These are phyloP conservation scores for Margaritifera margaritifera DNA, from an alignment of 2,888 invertebrate genomes.

Conservation along the genomic window DNA sequence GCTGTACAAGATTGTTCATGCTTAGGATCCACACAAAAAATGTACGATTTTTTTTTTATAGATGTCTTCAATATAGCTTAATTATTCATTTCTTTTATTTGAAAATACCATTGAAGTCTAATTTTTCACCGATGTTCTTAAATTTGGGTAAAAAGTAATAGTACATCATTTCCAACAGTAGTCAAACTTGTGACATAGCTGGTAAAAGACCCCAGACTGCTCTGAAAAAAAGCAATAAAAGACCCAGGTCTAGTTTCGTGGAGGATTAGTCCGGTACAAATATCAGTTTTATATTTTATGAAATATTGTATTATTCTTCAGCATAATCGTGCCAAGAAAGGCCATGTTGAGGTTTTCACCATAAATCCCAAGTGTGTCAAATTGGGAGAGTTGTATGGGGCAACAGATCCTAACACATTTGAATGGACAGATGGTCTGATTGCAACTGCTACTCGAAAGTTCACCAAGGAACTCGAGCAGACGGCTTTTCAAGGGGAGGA, in stretches of 20 bases:
- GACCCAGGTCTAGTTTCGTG: conserved; percentile 9
- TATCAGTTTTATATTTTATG: neutral
- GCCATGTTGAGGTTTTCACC: conserved; percentile 69
- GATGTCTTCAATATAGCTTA: too few species aligned
- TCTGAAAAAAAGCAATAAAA: too few species aligned
- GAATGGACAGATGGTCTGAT: conserved; percentile 73
- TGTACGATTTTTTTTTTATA: too few species aligned
- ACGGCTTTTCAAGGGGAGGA: conserved; percentile 30
- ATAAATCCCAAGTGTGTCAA: conserved; percentile 72
- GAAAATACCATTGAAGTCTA: too few species aligned
- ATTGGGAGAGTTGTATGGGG: conserved; percentile 71
- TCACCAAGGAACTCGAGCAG: conserved; percentile 54
- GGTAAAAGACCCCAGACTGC: conserved; percentile 3
- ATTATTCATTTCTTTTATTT: too few species aligned
- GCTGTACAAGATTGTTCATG: too few species aligned
- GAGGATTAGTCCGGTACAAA: neutral
- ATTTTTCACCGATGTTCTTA: too few species aligned
- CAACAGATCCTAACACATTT: conserved; percentile 70
- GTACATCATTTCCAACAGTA: too few species aligned
- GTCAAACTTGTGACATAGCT: neutral
- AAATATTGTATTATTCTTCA: conserved; percentile 18
- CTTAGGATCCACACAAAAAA: too few species aligned
- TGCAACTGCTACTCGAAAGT: conserved; percentile 66
- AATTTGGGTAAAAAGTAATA: too few species aligned
- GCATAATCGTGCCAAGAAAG: conserved; percentile 65